Conservation (phyloP, 2,797 vertebrate genomes). For the Morelia viridis region DNA sequence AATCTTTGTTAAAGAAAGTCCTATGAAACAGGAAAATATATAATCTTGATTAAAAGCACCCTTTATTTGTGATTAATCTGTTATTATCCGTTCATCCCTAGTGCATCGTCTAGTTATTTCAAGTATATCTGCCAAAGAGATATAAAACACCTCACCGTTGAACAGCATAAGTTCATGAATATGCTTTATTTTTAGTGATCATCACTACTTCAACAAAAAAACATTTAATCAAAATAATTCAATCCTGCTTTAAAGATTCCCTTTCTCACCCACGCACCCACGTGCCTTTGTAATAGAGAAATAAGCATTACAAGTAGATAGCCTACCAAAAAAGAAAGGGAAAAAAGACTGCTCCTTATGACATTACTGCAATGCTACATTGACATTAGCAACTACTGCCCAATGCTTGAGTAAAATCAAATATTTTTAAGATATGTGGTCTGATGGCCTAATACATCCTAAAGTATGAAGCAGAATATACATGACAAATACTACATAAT, state of each 20-base stretch:
- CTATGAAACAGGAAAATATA: conserved; percentile 8
- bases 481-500: neutral
- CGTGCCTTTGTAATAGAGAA: neutral
- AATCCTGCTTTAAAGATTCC: neutral
- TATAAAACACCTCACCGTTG: neutral
- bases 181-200: conserved; percentile 1
- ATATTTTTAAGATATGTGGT: neutral
- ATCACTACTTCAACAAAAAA: conserved; percentile 22
- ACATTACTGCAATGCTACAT: neutral
- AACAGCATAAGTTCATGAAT: neutral
- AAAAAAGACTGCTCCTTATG: neutral
- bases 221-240: neutral
- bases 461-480: neutral
- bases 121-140: neutral
- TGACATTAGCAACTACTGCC: neutral
- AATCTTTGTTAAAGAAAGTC: conserved; percentile 18
- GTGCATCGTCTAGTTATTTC: neutral
- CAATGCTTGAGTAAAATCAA: neutral
- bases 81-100: neutral
- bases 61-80: neutral
- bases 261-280: neutral
- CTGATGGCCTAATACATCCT: neutral
- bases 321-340: neutral
- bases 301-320: too few relatives aligned
- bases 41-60: neutral